Conservation (phyloP, 1,140 invertebrate species). For the Scylla paramamosain region DNA sequence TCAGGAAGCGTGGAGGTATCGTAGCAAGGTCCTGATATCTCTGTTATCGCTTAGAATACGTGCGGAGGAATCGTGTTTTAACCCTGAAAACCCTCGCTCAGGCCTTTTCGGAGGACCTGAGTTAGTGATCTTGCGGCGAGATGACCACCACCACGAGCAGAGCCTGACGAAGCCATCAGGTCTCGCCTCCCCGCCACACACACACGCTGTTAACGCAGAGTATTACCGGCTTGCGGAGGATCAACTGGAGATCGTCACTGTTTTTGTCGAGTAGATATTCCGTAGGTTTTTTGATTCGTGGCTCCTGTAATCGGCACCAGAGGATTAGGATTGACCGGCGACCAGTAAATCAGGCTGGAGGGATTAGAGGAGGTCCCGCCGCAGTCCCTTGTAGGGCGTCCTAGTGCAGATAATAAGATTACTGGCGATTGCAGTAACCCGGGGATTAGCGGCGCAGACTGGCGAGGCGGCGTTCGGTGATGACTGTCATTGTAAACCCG, state of each 20-base stretch:
- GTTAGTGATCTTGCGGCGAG: no score
- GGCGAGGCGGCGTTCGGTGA: neutral
- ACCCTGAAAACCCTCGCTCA: neutral
- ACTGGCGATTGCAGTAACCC: neutral
- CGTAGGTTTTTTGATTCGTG: slow-evolving; percentile 21
- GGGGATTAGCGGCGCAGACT: neutral
- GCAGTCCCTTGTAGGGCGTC: slow-evolving; percentile 7
- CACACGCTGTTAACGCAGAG: slow-evolving; percentile 1
- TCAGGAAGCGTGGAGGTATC: neutral
- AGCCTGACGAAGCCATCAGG: neutral
- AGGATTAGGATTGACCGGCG: neutral
- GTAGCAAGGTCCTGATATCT: neutral
- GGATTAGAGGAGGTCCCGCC: neutral
- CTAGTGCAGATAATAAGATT: slow-evolving; percentile 23
- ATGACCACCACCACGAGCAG: neutral
- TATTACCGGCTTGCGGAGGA: neutral
- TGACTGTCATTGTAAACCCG: slow-evolving; percentile 1
- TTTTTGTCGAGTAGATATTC: neutral
- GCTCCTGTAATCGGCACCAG: neutral
- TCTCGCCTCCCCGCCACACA: neutral
- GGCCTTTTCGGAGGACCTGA: neutral
- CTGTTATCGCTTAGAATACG: neutral
- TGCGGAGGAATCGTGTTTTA: neutral
- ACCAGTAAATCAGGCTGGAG: neutral
- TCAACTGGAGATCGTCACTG: neutral